Percentiles rank a stretch among this genome's conserved stretches.
phyloP scores from a whole-genome alignment of 2,888 invertebrate species.

The Meloe dianella region DNA sequence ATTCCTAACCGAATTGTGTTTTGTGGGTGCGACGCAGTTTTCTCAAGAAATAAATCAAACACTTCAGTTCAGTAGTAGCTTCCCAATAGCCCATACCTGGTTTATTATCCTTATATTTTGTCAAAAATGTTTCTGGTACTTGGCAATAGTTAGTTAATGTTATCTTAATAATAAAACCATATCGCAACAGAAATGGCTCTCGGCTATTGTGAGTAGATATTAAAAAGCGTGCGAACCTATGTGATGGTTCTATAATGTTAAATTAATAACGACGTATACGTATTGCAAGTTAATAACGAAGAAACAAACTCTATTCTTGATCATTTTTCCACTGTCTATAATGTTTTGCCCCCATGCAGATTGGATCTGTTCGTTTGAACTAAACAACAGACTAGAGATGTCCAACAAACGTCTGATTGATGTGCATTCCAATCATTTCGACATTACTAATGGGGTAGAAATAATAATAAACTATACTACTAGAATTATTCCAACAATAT shows the following conservation, averaged over 20 bases:
- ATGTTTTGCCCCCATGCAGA: constrained; percentile 20
- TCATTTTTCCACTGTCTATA: constrained; percentile 16
- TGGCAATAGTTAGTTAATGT: constrained; percentile 10
- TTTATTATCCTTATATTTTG: too few relatives aligned
- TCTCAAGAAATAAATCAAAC: constrained; percentile 10
- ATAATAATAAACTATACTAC: neutral
- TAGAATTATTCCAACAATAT: too few relatives aligned
- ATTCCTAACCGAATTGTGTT: constrained; percentile 20
- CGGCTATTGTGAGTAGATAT: constrained; percentile 19
- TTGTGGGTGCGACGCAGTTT: constrained; percentile 16
- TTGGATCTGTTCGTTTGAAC: neutral
- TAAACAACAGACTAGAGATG: neutral
- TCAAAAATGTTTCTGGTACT: neutral
- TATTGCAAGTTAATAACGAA: constrained; percentile 24
- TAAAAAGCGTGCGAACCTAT: constrained; percentile 31
- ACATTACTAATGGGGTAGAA: neutral
- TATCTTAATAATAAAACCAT: constrained; percentile 27
- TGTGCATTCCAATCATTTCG: constrained; percentile 8
- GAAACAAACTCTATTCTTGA: constrained; percentile 15
- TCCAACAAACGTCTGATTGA: constrained; percentile 20
- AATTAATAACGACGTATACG: constrained; percentile 31
- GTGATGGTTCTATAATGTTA: constrained; percentile 32
- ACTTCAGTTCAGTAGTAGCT: neutral
- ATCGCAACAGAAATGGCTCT: constrained; percentile 13
- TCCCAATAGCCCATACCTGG: neutral